Evolutionary conservation across 2,113 vertebrate genomes (phyloP).

Genomic region (Brachyhypopomus occidentalis): DNA sequence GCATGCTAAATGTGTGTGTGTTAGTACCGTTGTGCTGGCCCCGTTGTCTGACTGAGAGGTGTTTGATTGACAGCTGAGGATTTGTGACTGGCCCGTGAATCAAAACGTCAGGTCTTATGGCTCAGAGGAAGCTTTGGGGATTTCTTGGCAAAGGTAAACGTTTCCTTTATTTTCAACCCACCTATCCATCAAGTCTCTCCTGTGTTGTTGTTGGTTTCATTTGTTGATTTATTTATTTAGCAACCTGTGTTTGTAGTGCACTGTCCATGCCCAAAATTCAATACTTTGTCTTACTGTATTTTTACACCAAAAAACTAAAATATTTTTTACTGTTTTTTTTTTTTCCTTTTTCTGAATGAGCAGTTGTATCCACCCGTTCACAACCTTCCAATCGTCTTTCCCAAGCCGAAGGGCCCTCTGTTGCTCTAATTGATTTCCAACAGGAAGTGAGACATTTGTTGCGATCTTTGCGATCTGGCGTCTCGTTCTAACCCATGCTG

Average conservation of each 20-base stretch:
- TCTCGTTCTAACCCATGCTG: background rate
- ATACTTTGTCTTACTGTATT: background rate
- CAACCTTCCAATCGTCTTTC: background rate
- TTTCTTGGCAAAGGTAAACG: slow-evolving; percentile 99
- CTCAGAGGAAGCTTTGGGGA: slow-evolving; percentile 99
- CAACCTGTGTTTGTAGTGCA: slow-evolving; percentile 69
- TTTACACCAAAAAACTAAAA: background rate
- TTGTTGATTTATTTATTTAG: slow-evolving; percentile 32
- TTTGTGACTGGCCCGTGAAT: slow-evolving; percentile 99
- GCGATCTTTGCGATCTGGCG: background rate
- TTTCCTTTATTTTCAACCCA: slow-evolving; percentile 96
- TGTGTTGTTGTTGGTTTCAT: slow-evolving; percentile 56
- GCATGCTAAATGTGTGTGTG: slow-evolving; percentile 56
- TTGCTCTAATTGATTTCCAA: background rate
- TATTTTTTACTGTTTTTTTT: background rate
- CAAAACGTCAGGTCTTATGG: slow-evolving; percentile 99
- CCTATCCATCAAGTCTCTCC: slow-evolving; percentile 77
- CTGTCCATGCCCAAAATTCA: slow-evolving; percentile 2
- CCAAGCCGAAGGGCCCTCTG: background rate
- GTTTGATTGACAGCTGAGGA: slow-evolving; percentile 99
- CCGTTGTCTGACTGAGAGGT: slow-evolving; percentile 99
- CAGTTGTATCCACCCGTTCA: background rate
- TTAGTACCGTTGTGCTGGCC: slow-evolving; percentile 91
- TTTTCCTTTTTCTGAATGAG: background rate
- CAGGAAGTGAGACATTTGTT: background rate